Evolutionary conservation across 2,113 vertebrate genomes (phyloP).

Genomic region (Zosterops japonicus): DNA sequence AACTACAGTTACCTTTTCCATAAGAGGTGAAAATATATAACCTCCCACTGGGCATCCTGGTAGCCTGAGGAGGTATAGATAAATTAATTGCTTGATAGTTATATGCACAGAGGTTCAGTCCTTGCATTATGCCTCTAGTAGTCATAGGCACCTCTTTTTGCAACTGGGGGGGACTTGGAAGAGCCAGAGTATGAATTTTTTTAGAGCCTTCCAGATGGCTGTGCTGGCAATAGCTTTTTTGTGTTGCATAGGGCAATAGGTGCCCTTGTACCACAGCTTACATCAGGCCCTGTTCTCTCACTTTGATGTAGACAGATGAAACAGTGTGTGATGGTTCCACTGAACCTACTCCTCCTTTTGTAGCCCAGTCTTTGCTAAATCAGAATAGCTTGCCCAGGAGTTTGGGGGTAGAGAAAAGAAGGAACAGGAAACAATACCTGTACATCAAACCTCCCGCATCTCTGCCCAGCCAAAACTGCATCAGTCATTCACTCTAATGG

Average conservation of each 20-base stretch:
- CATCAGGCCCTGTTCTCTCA: background rate
- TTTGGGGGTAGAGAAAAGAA: background rate
- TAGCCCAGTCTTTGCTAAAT: background rate
- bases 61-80: conserved; percentile 13
- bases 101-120: background rate
- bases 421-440: background rate
- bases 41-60: background rate
- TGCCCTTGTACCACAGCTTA: background rate
- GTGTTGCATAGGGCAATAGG: background rate
- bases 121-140: background rate
- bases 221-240: background rate
- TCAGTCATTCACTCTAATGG: background rate
- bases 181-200: background rate
- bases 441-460: background rate
- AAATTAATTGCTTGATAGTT: conserved; percentile 2
- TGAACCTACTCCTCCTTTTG: background rate
- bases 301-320: background rate
- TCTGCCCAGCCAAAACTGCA: background rate
- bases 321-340: rapidly evolving
- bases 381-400: background rate
- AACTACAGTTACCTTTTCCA: background rate
- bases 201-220: background rate
- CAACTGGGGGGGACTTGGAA: background rate
- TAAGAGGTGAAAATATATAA: conserved; percentile 17
- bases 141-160: rapidly evolving